Evolutionary conservation across 2,888 invertebrate genomes (phyloP), one percentile per base, ranked within the genome.

Genomic region (Charanyca ferruginea): DNA sequence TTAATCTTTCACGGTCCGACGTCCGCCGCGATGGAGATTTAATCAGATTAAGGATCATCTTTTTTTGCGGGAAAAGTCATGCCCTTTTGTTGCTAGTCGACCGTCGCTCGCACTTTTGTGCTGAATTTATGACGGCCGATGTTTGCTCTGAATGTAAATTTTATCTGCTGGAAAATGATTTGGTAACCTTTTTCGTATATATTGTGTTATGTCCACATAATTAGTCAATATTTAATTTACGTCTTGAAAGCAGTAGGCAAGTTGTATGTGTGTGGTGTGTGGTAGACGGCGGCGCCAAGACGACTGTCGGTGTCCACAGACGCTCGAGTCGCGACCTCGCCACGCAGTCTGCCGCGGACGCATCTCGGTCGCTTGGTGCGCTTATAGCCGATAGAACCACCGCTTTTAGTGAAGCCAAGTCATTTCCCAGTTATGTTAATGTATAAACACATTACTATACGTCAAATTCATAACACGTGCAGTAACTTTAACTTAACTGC

Each of bases 41-140:
- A 95, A 95, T 95, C 95, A 94, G 95, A 95, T 95, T 95, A 95
- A 94, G 95, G 95, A 94, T 95, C 95, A 95, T 95, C 94, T 95
- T 95, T 91, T 79, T 95, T 95, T 93, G 93, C 92, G 92, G 93
- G 91, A 93, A 93, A 94, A 94, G 93, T 94, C 94, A 90, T 94
- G 94, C 91, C 93, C 94, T 91, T 94, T 94, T 94, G 94, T 95
- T 94, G 93, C 93, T 92, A 89, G 90, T 91, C 93, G 91, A 89
- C 92, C 92, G 92, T 90, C 91, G 90, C 91, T 91, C 91, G 91
- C 94, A 94, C 94, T 94, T 93, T 94, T 93, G 92, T 91, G 93
- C 88, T 90, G 90, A 94, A 94, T 94, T 94, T 94, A 95, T 94
- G 94, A 93, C 89, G 87, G 89, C 86, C 87, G 89, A 89, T 90